These are phyloP conservation scores for Cossypha dichroa DNA, from an alignment of 2,797 vertebrate genomes.

Conservation along the genomic window DNA sequence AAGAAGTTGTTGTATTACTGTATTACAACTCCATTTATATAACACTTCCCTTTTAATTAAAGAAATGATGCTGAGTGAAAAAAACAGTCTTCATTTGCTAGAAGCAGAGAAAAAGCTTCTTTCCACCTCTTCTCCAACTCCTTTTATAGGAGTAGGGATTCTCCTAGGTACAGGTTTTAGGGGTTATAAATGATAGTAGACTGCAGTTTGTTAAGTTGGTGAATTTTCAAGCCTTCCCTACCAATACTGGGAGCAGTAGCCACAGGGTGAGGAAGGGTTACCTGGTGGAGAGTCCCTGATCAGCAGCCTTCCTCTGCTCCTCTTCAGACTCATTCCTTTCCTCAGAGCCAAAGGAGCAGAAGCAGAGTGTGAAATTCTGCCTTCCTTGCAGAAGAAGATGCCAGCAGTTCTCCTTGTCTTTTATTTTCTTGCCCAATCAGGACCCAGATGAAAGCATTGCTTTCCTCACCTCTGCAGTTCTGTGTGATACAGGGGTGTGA, in stretches of 20 bases:
- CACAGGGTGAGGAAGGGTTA: not conserved
- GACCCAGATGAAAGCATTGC: not conserved
- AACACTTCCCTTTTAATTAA: not conserved
- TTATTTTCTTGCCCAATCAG: not conserved
- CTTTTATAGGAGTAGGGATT: not conserved
- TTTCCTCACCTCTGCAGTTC: not conserved
- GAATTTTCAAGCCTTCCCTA: not conserved
- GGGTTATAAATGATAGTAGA: not conserved
- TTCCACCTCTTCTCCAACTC: not conserved
- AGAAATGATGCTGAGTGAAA: not conserved
- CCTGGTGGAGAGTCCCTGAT: not conserved
- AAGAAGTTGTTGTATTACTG: not conserved
- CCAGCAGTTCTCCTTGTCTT: not conserved
- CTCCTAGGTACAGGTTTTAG: not conserved
- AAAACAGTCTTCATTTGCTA: not conserved
- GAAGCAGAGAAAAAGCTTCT: not conserved
- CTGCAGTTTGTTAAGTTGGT: not conserved
- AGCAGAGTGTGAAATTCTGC: not conserved
- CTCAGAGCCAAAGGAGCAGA: not conserved
- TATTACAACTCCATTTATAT: not conserved
- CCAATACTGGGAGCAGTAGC: not conserved
- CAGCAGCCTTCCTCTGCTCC: not conserved
- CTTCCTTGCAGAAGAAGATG: not conserved
- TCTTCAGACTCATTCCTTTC: not conserved
- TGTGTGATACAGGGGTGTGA: not conserved